These are phyloP conservation scores for Geotrypetes seraphini DNA, from an alignment of 2,797 vertebrate genomes.

Conservation along the genomic window DNA sequence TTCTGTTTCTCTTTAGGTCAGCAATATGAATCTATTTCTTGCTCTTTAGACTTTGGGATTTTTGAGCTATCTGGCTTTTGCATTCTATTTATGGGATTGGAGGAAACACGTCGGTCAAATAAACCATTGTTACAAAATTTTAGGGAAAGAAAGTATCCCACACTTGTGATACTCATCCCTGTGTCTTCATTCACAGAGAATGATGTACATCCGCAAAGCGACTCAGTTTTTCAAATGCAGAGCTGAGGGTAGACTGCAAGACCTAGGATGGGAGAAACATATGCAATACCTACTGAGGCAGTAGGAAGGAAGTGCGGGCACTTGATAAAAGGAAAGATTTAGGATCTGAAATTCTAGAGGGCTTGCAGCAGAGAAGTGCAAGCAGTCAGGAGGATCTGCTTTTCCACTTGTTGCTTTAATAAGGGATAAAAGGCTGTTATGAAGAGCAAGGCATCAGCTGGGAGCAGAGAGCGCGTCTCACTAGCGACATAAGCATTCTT, in stretches of 20 bases:
- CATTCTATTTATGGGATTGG: too few species aligned
- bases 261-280: constrained; percentile 23
- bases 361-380: constrained; percentile 37
- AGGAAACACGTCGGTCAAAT: too few species aligned
- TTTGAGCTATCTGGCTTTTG: too few species aligned
- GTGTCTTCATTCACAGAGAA: neutral
- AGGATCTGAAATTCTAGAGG: constrained; percentile 53
- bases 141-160: too few species aligned
- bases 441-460: constrained; percentile 52
- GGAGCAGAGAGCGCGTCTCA: constrained; percentile 54
- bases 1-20: too few species aligned
- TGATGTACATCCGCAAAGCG: constrained; percentile 3
- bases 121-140: too few species aligned
- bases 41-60: too few species aligned
- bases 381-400: constrained; percentile 57
- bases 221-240: constrained; percentile 16
- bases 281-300: constrained; percentile 29
- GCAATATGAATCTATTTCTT: too few species aligned
- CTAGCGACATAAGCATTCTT: constrained; percentile 35
- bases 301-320: constrained; percentile 61
- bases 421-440: constrained; percentile 71
- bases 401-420: constrained; percentile 86
- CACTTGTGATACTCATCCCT: too few species aligned
- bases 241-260: constrained; percentile 17
- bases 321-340: constrained; percentile 78